Conservation (phyloP, 1,140 invertebrate species). For the Apis mellifera region Amel_HAv3.1 CM009938.2:7857501-7858000, state of each 20-base stretch:
- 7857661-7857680: too few species aligned
- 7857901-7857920: conserved; percentile 27
- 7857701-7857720: conserved; percentile 38
- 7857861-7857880: conserved; percentile 57
- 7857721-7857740: conserved; percentile 32
- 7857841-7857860: conserved; percentile 75
- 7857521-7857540: too few species aligned
- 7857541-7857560: too few species aligned
- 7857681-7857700: not conserved
- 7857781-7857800: conserved; percentile 48
- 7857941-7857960: conserved; percentile 65
- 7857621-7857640: not conserved
- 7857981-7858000: conserved; percentile 61
- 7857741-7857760: conserved; percentile 20
- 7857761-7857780: conserved; percentile 35
- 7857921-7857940: conserved; percentile 30
- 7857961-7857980: conserved; percentile 77
- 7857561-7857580: too few species aligned
- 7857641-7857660: not conserved
- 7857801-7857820: conserved; percentile 75
- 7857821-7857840: conserved; percentile 78
- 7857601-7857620: not conserved
- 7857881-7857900: not conserved
- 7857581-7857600: too few species aligned
- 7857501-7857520: too few species aligned